These are phyloP conservation scores for Venustaconcha ellipsiformis DNA, from an alignment of 1,140 invertebrate genomes.

Conservation along the genomic window DNA sequence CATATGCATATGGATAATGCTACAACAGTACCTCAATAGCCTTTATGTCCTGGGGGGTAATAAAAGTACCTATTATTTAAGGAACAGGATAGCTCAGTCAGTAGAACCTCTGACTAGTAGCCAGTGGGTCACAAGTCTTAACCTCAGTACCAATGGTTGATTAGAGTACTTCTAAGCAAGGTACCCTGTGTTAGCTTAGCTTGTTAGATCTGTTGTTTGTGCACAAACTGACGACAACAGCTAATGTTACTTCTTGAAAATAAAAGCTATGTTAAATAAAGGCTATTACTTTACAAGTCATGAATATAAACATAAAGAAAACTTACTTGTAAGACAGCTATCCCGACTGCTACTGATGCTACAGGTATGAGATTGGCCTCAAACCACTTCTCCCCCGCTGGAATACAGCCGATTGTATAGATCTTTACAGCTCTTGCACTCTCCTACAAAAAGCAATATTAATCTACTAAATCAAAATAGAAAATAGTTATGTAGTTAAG, in stretches of 20 bases:
- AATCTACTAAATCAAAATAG: neutral
- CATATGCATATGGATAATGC: too few relatives aligned
- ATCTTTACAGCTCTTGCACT: constrained; percentile 73
- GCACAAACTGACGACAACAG: neutral
- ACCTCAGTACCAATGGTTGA: too few relatives aligned
- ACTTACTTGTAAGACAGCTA: constrained; percentile 65
- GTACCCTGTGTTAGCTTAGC: neutral
- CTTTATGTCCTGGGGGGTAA: too few relatives aligned
- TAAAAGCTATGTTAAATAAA: neutral
- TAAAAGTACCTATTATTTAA: too few relatives aligned
- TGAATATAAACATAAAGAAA: neutral
- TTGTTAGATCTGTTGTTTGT: neutral
- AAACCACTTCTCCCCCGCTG: constrained; percentile 93
- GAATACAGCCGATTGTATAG: constrained; percentile 92
- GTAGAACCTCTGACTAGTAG: too few relatives aligned
- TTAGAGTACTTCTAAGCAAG: neutral
- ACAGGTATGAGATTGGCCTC: constrained; percentile 91
- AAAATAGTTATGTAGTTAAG: neutral
- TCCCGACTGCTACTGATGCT: constrained; percentile 81
- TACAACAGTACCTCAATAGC: too few relatives aligned
- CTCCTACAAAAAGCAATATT: constrained; percentile 39
- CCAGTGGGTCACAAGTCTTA: too few relatives aligned
- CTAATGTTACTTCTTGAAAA: too few relatives aligned
- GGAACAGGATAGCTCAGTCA: too few relatives aligned
- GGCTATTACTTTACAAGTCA: neutral